Conservation (phyloP, 2,113 vertebrate genomes). For the Rhynchomys soricoides region DNA sequence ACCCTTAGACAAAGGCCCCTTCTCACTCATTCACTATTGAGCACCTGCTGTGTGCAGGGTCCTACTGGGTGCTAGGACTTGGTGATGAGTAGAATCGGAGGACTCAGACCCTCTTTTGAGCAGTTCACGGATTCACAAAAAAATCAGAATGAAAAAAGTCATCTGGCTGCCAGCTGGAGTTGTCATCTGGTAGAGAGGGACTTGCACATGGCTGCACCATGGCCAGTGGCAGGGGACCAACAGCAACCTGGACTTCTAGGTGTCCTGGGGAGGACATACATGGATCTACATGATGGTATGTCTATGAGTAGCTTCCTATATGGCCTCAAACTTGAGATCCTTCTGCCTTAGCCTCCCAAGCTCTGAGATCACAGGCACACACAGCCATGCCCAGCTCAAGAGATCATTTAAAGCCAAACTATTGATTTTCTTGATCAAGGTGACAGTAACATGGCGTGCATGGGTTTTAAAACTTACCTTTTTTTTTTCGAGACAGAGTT, state of each 20-base stretch:
- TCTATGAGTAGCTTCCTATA: not conserved
- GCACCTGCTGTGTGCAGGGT: not conserved
- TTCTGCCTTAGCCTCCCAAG: not conserved
- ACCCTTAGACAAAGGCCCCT: not conserved
- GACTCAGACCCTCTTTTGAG: not conserved
- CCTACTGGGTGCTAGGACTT: not conserved
- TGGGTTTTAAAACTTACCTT: slow-evolving; percentile 29
- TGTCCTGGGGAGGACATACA: not conserved
- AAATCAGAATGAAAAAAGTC: not conserved
- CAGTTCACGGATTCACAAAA: not conserved
- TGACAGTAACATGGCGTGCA: not conserved
- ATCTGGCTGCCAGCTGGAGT: not conserved
- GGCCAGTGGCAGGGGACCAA: not conserved
- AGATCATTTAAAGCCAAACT: slow-evolving; percentile 33
- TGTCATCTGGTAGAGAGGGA: not conserved
- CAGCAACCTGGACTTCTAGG: not conserved
- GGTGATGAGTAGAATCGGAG: rapidly evolving
- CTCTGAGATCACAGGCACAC: not conserved
- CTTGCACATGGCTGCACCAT: rapidly evolving
- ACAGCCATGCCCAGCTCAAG: no score
- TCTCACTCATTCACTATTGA: not conserved
- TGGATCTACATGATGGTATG: not conserved
- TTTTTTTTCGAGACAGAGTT: no score
- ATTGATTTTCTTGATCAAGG: not conserved
- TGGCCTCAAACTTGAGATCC: not conserved